A percentile compares a stretch with the other conserved stretches of the same genome.
These are phyloP conservation scores for Caenorhabditis auriculariae DNA, from an alignment of 2,888 invertebrate species.

Conservation along the genomic window DNA sequence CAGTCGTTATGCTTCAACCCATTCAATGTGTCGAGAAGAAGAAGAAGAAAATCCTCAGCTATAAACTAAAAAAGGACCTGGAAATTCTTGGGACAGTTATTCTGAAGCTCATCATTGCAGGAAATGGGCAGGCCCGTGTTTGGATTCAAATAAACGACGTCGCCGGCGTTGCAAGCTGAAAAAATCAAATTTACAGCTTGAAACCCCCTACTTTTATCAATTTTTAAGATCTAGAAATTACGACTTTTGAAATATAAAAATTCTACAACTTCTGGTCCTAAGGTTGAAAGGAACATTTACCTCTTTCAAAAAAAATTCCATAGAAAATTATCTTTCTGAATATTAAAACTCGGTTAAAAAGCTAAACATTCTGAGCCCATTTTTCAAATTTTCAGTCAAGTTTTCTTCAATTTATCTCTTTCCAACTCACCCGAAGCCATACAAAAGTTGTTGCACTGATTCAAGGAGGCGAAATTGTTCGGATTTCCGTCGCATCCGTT, in stretches of 20 bases:
- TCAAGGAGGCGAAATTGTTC: constrained; percentile 52
- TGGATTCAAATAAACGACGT: constrained; percentile 53
- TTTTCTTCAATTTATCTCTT: too few species aligned
- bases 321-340: too few species aligned
- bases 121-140: constrained; percentile 45
- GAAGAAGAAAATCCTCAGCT: background rate
- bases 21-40: too few species aligned
- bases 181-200: constrained; percentile 4
- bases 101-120: constrained; percentile 48
- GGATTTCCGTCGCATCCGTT: constrained; percentile 57
- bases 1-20: too few species aligned
- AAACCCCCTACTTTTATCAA: background rate
- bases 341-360: too few species aligned
- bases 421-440: constrained; percentile 14
- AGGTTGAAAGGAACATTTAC: too few species aligned
- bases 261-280: too few species aligned
- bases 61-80: constrained; percentile 7
- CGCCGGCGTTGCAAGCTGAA: constrained; percentile 47
- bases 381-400: too few species aligned
- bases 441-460: constrained; percentile 53
- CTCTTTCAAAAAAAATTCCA: too few species aligned
- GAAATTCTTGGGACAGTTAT: constrained; percentile 52
- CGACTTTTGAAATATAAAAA: too few species aligned
- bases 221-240: too few species aligned
- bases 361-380: too few species aligned